Evolutionary conservation across 2,113 vertebrate genomes (phyloP).

Genomic region (Zosterops borbonicus): DNA sequence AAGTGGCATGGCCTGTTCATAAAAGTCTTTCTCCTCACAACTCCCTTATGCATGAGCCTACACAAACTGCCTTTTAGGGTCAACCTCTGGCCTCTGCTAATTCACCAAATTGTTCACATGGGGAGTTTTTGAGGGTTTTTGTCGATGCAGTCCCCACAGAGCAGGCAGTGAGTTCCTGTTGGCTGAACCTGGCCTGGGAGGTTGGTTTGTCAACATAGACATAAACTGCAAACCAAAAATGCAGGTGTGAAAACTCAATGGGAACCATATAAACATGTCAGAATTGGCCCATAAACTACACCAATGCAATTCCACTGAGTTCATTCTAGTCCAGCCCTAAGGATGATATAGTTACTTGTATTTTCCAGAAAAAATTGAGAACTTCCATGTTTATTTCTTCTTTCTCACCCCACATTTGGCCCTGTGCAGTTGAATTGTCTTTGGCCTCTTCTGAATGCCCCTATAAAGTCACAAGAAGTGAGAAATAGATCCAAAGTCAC

Average conservation of each 20-base stretch:
- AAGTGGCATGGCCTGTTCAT: fast-evolving
- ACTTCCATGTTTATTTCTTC: not conserved
- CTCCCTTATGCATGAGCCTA: fast-evolving
- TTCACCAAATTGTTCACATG: not conserved
- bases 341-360: not conserved
- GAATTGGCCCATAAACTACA: not conserved
- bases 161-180: not conserved
- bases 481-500: not conserved
- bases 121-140: too few species aligned
- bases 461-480: not conserved
- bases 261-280: not conserved
- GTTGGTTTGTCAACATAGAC: fast-evolving
- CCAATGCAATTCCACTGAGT: not conserved
- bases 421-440: not conserved
- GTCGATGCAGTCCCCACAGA: not conserved
- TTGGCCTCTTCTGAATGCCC: not conserved
- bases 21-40: not conserved
- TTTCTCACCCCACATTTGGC: not conserved
- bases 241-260: not conserved
- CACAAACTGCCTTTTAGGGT: not conserved
- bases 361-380: not conserved
- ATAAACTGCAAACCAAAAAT: not conserved
- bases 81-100: not conserved
- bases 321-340: not conserved
- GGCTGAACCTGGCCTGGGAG: not conserved